Evolutionary conservation across 2,888 invertebrate genomes (phyloP).

Genomic region (Caenorhabditis wallacei): DNA sequence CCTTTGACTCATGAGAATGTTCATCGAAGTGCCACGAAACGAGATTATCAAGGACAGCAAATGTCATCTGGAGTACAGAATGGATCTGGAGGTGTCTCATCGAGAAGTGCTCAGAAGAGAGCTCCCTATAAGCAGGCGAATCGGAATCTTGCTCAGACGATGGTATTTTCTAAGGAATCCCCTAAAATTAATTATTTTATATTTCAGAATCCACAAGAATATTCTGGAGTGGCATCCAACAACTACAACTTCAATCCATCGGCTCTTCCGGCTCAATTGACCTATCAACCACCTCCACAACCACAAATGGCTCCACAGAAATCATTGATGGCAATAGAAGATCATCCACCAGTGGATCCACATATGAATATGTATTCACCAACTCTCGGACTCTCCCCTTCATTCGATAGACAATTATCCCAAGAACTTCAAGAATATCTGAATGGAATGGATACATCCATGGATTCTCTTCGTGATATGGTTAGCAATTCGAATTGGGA

Average conservation of each 20-base stretch:
- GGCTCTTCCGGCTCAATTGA: slow-evolving; percentile 1
- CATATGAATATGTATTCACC: slow-evolving; percentile 52
- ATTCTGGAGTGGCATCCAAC: neutral
- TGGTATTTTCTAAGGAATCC: neutral
- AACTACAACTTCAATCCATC: slow-evolving; percentile 2
- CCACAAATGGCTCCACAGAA: neutral
- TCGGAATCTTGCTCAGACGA: neutral
- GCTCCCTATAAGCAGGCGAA: slow-evolving; percentile 21
- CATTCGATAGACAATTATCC: slow-evolving; percentile 69
- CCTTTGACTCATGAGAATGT: slow-evolving; percentile 57
- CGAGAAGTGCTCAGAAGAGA: slow-evolving; percentile 3
- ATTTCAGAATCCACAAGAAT: neutral
- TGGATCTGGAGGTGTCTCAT: neutral
- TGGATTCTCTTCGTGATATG: slow-evolving; percentile 75
- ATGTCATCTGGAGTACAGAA: neutral
- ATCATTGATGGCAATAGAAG: slow-evolving; percentile 22
- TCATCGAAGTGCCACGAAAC: slow-evolving; percentile 14
- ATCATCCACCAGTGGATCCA: slow-evolving; percentile 20
- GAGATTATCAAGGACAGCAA: slow-evolving; percentile 33
- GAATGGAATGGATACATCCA: slow-evolving; percentile 70
- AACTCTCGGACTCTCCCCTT: slow-evolving; percentile 65
- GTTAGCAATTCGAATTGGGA: slow-evolving; percentile 70
- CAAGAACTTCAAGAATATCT: slow-evolving; percentile 76
- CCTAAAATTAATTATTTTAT: neutral
- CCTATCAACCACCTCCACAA: slow-evolving; percentile 19